A percentile compares a stretch with the other conserved stretches of the same genome.
These are phyloP conservation scores for Neomicropteryx cornuta DNA, from an alignment of 1,140 invertebrate species.

Conservation along the genomic window DNA sequence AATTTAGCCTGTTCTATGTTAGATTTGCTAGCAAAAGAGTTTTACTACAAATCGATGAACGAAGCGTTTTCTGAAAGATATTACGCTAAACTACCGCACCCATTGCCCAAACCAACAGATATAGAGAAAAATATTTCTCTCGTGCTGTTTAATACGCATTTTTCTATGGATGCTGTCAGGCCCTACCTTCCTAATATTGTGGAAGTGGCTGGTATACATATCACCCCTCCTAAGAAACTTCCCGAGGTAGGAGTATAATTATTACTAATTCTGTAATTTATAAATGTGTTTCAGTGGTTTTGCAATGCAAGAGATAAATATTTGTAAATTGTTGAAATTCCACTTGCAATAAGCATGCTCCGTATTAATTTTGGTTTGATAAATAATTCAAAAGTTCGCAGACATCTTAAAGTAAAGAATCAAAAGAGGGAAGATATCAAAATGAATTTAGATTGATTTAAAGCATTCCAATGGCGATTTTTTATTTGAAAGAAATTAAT, in stretches of 20 bases:
- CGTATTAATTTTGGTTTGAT: no score
- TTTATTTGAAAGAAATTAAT: no score
- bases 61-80: slow-evolving; percentile 24
- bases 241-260: slow-evolving; percentile 19
- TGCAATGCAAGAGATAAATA: slow-evolving; percentile 27
- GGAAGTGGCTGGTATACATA: slow-evolving; percentile 40
- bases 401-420: no score
- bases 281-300: slow-evolving; percentile 36
- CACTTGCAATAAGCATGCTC: slow-evolving; percentile 33
- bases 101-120: slow-evolving; percentile 30
- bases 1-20: slow-evolving; percentile 8
- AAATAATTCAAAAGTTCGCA: no score
- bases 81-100: slow-evolving; percentile 16
- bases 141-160: slow-evolving; percentile 41
- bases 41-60: slow-evolving; percentile 10
- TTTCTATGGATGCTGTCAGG: slow-evolving; percentile 30
- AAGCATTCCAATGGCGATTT: no score
- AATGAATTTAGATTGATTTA: no score
- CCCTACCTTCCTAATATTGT: slow-evolving; percentile 38
- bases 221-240: slow-evolving; percentile 24
- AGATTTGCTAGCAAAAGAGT: slow-evolving; percentile 10
- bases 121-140: slow-evolving; percentile 43
- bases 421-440: no score
- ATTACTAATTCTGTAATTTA: neutral
- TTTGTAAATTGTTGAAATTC: slow-evolving; percentile 23